These are phyloP conservation scores for Pyralis farinalis DNA, from an alignment of 2,888 invertebrate genomes.

Conservation along the genomic window DNA sequence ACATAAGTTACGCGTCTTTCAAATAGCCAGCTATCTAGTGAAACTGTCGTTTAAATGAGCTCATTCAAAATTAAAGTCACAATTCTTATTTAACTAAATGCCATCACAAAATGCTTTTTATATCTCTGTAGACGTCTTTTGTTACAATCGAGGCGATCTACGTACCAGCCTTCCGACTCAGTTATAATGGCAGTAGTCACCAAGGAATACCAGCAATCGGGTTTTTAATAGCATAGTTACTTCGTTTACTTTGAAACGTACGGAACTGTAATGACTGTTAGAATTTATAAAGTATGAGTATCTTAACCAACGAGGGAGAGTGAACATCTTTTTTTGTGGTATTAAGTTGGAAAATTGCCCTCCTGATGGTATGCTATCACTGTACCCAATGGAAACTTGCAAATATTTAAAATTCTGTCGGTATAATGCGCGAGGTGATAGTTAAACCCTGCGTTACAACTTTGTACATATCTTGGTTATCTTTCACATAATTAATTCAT, in stretches of 20 bases:
- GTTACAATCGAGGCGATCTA: not conserved
- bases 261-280: not conserved
- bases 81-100: not conserved
- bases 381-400: too few relatives aligned
- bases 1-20: too few relatives aligned
- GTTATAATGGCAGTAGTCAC: not conserved
- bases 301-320: too few relatives aligned
- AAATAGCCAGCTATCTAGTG: not conserved
- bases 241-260: not conserved
- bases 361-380: too few relatives aligned
- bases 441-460: too few relatives aligned
- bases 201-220: not conserved
- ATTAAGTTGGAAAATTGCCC: too few relatives aligned
- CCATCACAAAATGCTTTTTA: conserved; percentile 7
- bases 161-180: not conserved
- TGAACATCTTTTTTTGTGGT: too few relatives aligned
- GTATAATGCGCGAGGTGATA: too few relatives aligned
- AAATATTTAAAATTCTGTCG: too few relatives aligned
- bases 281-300: too few relatives aligned
- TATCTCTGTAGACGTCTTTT: conserved; percentile 1
- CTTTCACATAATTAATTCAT: too few relatives aligned
- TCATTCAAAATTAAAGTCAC: not conserved
- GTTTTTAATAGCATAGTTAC: not conserved
- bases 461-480: too few relatives aligned
- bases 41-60: not conserved